phyloP scores from a whole-genome alignment of 2,113 vertebrate species.

The Anoura caudifer region DNA sequence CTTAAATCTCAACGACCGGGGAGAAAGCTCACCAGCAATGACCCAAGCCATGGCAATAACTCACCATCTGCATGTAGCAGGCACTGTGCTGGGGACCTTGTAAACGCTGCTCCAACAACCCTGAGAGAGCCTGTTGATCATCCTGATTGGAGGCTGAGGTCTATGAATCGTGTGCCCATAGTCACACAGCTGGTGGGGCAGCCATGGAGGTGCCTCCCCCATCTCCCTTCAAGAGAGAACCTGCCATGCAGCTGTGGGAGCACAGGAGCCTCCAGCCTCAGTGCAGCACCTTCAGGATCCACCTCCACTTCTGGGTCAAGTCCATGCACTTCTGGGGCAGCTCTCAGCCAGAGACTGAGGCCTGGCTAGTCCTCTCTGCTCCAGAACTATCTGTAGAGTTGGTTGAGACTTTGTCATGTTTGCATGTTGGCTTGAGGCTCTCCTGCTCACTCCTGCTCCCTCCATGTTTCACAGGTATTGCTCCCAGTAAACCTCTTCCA shows the following conservation, averaged over 20 bases:
- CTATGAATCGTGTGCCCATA: too few relatives aligned
- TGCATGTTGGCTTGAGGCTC: not conserved
- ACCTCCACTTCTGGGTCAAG: not conserved
- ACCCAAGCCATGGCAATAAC: not conserved
- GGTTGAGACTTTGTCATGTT: not conserved
- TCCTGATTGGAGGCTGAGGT: not conserved
- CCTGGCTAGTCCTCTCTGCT: not conserved
- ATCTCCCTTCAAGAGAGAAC: not conserved
- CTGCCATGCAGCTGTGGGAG: accelerated
- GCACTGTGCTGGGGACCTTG: not conserved
- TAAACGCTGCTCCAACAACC: accelerated
- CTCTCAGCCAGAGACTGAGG: accelerated
- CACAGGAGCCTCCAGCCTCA: not conserved
- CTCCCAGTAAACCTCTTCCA: not conserved
- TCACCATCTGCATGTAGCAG: too few relatives aligned
- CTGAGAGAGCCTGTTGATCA: too few relatives aligned
- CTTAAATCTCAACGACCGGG: not conserved
- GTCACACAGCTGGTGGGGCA: not conserved
- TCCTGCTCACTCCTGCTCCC: too few relatives aligned
- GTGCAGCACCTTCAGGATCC: not conserved
- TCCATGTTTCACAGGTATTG: not conserved
- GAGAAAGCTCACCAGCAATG: not conserved
- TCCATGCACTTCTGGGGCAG: accelerated
- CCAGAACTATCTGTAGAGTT: not conserved
- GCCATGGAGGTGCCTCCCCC: accelerated